phyloP scores from a whole-genome alignment of 2,797 vertebrate genomes.

The Sphenodon punctatus region DNA sequence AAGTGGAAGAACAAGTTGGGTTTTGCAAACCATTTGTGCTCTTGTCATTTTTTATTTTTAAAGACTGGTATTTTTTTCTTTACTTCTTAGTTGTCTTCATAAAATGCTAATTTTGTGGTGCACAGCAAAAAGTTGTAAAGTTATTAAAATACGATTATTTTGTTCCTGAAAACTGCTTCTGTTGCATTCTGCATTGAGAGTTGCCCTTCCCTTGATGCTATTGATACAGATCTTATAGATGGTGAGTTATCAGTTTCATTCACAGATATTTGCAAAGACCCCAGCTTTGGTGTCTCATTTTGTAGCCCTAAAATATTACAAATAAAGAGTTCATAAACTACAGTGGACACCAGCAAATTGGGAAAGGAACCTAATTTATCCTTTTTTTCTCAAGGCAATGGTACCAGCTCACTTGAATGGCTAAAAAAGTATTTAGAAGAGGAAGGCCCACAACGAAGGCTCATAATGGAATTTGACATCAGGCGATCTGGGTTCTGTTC shows the following conservation, averaged over 20 bases:
- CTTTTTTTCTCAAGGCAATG: too few species aligned
- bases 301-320: neutral
- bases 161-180: neutral
- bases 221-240: neutral
- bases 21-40: constrained; percentile 22
- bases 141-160: neutral
- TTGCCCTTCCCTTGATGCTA: neutral
- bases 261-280: fast-evolving
- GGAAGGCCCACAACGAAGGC: constrained; percentile 26
- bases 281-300: neutral
- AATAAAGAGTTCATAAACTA: constrained; percentile 24
- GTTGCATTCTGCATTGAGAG: neutral
- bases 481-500: constrained; percentile 19
- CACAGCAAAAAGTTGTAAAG: neutral
- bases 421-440: constrained; percentile 16
- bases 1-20: neutral
- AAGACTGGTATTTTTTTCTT: neutral
- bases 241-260: neutral
- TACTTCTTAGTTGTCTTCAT: neutral
- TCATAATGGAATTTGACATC: constrained; percentile 17
- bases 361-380: too few species aligned
- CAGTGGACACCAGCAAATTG: neutral
- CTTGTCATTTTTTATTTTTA: constrained; percentile 11
- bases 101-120: too few species aligned
- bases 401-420: neutral